Conservation (phyloP, 2,797 vertebrate genomes). For the Poeciliopsis infans region DNA sequence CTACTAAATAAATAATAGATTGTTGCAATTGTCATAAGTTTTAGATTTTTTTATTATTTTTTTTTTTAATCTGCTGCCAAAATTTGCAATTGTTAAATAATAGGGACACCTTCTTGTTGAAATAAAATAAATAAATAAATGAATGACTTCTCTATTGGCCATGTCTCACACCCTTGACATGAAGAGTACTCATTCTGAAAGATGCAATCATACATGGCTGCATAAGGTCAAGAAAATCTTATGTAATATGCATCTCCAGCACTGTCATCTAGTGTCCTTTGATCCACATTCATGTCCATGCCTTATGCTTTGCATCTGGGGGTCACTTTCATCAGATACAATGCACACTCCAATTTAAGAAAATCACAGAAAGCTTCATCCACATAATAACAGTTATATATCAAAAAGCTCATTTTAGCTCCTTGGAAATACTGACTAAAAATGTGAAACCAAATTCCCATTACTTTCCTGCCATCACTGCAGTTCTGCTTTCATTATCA, state of each 20-base stretch:
- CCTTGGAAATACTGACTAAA: background rate
- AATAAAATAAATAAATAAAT: background rate
- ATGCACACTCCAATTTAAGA: constrained; percentile 21
- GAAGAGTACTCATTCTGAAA: constrained; percentile 37
- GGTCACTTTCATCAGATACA: constrained; percentile 47
- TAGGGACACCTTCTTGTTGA: background rate
- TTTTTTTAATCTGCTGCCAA: background rate
- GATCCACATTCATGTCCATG: constrained; percentile 44
- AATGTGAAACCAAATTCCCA: constrained; percentile 23
- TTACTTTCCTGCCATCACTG: constrained; percentile 24
- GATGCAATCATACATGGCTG: constrained; percentile 37
- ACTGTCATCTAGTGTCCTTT: constrained; percentile 42
- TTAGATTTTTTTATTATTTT: background rate
- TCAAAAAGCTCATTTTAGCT: background rate
- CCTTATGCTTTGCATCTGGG: constrained; percentile 35
- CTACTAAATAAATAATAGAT: background rate
- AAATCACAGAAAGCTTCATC: background rate
- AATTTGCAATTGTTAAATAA: background rate
- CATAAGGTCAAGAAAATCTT: constrained; percentile 60
- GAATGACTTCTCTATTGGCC: background rate
- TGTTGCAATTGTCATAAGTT: background rate
- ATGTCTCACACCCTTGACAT: constrained; percentile 19
- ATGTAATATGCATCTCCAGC: constrained; percentile 48
- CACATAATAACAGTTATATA: background rate
- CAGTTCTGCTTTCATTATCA: constrained; percentile 35